These are phyloP conservation scores for Ophioninae sp. DNA, from an alignment of 2,888 invertebrate genomes.

Conservation along the genomic window DNA sequence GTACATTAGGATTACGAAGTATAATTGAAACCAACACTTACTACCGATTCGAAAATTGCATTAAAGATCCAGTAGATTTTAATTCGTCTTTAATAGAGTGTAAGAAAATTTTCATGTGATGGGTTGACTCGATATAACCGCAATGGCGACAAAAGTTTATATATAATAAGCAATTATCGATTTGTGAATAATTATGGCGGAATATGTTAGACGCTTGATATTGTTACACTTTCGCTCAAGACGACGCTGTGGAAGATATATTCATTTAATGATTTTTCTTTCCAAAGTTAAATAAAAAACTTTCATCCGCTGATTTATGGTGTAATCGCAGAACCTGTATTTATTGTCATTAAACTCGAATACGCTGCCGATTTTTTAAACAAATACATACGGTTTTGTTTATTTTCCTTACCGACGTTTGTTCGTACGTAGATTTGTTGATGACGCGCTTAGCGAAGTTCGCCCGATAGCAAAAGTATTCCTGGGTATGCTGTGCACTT, in stretches of 20 bases:
- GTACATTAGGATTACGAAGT: conserved; percentile 2
- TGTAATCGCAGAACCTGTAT: not conserved
- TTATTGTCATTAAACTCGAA: not conserved
- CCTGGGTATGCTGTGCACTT: not conserved
- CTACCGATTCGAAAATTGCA: conserved; percentile 34
- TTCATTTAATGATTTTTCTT: not conserved
- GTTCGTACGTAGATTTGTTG: not conserved
- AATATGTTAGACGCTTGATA: conserved; percentile 28
- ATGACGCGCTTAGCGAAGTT: not conserved
- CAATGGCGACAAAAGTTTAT: conserved; percentile 48
- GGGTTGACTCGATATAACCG: conserved; percentile 34
- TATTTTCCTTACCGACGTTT: not conserved
- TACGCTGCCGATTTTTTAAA: not conserved
- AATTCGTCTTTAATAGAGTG: conserved; percentile 27
- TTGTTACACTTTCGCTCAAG: conserved; percentile 10
- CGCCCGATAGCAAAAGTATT: not conserved
- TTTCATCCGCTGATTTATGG: not conserved
- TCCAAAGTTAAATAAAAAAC: not conserved
- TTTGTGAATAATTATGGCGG: conserved; percentile 41
- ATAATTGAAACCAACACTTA: conserved; percentile 26
- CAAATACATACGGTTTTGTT: not conserved
- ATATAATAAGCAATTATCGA: conserved; percentile 49
- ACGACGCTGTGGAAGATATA: not conserved
- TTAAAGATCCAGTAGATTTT: conserved; percentile 34
- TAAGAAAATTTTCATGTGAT: conserved; percentile 54